Base-by-base conservation (phyloP, 1,140 invertebrate species). In the Aphidius gifuensis region DNA sequence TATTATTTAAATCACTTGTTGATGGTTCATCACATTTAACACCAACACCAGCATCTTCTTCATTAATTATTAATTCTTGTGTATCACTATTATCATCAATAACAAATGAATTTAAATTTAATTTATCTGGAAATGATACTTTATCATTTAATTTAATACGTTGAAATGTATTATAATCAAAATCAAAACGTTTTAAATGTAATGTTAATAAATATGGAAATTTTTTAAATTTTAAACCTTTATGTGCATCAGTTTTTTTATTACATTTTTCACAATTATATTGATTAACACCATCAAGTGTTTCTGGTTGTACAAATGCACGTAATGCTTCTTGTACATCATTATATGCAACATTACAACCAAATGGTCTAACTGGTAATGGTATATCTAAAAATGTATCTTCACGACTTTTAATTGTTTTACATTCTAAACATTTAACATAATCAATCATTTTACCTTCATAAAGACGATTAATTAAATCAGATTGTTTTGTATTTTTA, bases 61-160 rank as follows among this genome's bases (percentile, higher is more conserved):
- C 77, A n/a, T 68, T 64, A 62, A 74, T 76, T 57, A 75, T 72
- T 48, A 80, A 77, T 64, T 82, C 76, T 55, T 71, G 66, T 32
- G 23, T 32, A 32, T 32, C 23, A 32, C 4, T 32, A 67, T 71
- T 74, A 44, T 61, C 21, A 11, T 56, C 45, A 3, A 48, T n/a
- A 5, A 63, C 81, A 71, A 94, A 92, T 23, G 83, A 84, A 79
- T 94, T 94, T 64, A 96, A 80, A 77, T 95, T 89, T 48, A 96
- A 78, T 43, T 86, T 83, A 73, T 93, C 88, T 9, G 92, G 92
- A 79, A 96, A 96, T 5, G 87, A 87, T 42, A 96, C 91, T 79
- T 92, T 93, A 78, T 97, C 92, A 81, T 96, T 96, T 23, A 96
- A 81, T 80, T 97, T 97, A 62, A 96, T 92, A 64, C 93, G 83